Evolutionary conservation across 2,113 vertebrate genomes (phyloP).

Genomic region (Zingel zingel): DNA sequence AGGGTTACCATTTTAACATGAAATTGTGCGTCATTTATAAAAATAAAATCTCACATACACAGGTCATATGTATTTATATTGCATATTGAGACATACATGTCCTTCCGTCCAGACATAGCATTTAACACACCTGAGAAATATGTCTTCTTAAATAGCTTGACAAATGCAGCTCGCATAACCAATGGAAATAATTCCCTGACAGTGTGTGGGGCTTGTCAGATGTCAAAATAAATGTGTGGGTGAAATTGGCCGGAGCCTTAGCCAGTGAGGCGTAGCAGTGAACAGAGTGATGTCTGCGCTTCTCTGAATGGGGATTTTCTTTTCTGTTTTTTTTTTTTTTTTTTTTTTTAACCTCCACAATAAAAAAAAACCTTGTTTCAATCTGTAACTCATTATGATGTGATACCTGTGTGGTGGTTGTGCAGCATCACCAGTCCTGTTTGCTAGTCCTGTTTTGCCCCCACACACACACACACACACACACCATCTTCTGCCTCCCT

Average conservation of each 20-base stretch:
- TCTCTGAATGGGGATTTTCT: slow-evolving; percentile 54
- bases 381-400: slow-evolving; percentile 49
- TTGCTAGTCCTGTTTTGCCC: too few relatives aligned
- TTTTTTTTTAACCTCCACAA: slow-evolving; percentile 20
- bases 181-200: slow-evolving; percentile 62
- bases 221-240: slow-evolving; percentile 78
- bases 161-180: slow-evolving; percentile 44
- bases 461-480: too few relatives aligned
- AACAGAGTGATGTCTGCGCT: slow-evolving; percentile 39
- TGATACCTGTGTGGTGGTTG: slow-evolving; percentile 6
- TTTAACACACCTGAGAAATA: slow-evolving; percentile 33
- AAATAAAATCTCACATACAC: background rate
- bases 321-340: background rate
- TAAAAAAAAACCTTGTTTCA: slow-evolving; percentile 13
- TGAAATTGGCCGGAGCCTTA: slow-evolving; percentile 73
- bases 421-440: slow-evolving; percentile 27
- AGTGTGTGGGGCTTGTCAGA: slow-evolving; percentile 70
- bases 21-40: background rate
- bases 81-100: background rate
- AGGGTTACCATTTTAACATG: background rate
- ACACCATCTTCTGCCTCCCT: slow-evolving; percentile 44
- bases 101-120: background rate
- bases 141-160: slow-evolving; percentile 27
- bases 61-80: background rate
- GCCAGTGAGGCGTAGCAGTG: slow-evolving; percentile 70